Conservation (phyloP, 2,888 invertebrate genomes). For the Cantharis rufa region DNA sequence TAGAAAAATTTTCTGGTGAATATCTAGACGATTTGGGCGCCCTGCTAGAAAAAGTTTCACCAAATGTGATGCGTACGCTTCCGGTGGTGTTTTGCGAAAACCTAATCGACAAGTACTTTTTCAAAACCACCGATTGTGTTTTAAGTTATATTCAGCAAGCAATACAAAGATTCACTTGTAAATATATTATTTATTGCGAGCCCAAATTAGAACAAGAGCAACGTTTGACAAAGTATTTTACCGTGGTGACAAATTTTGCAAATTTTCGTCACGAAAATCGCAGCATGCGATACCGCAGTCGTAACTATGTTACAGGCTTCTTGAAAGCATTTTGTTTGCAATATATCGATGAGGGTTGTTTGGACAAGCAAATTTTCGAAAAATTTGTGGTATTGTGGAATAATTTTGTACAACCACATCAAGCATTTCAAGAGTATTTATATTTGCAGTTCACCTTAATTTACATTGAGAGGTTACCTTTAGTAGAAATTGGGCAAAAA, state of each 20-base stretch:
- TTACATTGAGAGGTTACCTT: neutral
- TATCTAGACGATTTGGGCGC: neutral
- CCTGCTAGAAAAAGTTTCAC: neutral
- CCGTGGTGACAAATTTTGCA: slow-evolving; percentile 2
- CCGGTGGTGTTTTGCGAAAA: slow-evolving; percentile 14
- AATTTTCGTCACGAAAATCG: neutral
- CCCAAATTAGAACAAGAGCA: neutral
- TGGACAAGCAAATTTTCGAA: neutral
- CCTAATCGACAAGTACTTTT: slow-evolving; percentile 6
- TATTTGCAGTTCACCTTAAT: slow-evolving; percentile 11
- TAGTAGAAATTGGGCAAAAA: neutral
- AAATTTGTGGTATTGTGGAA: slow-evolving; percentile 9
- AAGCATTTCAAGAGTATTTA: slow-evolving; percentile 10
- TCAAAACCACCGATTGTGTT: neutral
- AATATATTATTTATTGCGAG: slow-evolving; percentile 13
- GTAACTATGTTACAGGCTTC: slow-evolving; percentile 5
- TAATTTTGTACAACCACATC: neutral
- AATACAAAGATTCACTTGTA: slow-evolving; percentile 15
- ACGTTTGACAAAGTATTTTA: slow-evolving; percentile 3
- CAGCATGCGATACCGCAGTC: neutral
- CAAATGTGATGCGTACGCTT: neutral
- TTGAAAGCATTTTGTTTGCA: slow-evolving; percentile 14
- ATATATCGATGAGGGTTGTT: neutral
- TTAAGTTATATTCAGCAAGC: slow-evolving; percentile 3
- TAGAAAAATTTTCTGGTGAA: slow-evolving; percentile 1